phyloP scores from a whole-genome alignment of 2,113 vertebrate genomes.

The Leucopsar rothschildi region DNA sequence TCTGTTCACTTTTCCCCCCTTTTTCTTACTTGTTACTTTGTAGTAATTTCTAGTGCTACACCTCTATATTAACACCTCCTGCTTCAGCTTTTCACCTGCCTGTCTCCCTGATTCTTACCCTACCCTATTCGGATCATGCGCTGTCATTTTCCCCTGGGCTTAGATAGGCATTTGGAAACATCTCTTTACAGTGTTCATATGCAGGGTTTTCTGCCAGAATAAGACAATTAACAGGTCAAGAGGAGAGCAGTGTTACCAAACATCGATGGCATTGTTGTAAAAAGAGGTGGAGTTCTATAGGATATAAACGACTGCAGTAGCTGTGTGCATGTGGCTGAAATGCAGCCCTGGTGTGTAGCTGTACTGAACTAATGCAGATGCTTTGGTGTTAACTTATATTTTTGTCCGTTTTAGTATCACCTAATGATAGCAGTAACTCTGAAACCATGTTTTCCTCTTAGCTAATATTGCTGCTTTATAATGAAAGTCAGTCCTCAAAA shows the following conservation, averaged over 20 bases:
- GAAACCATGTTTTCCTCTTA: not conserved
- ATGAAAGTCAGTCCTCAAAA: conserved; percentile 10
- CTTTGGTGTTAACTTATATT: not conserved
- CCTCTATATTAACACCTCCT: not conserved
- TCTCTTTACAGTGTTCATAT: not conserved
- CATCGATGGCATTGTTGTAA: not conserved
- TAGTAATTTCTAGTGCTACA: not conserved
- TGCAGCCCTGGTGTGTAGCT: not conserved
- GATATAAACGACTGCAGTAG: not conserved
- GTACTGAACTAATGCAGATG: not conserved
- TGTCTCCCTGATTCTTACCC: not conserved
- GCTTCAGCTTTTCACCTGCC: not conserved
- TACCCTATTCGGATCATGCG: not conserved
- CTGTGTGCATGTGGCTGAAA: not conserved
- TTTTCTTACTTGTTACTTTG: not conserved
- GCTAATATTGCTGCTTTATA: not conserved
- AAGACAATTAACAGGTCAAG: not conserved
- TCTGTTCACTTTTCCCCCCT: not conserved
- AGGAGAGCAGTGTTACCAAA: not conserved
- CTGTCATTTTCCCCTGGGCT: not conserved
- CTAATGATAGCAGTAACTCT: not conserved
- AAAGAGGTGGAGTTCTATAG: not conserved
- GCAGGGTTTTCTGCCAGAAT: not conserved
- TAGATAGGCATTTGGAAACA: not conserved
- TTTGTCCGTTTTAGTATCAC: not conserved